Conservation (phyloP, 2,888 invertebrate genomes). For the Drosophila cognata region DNA sequence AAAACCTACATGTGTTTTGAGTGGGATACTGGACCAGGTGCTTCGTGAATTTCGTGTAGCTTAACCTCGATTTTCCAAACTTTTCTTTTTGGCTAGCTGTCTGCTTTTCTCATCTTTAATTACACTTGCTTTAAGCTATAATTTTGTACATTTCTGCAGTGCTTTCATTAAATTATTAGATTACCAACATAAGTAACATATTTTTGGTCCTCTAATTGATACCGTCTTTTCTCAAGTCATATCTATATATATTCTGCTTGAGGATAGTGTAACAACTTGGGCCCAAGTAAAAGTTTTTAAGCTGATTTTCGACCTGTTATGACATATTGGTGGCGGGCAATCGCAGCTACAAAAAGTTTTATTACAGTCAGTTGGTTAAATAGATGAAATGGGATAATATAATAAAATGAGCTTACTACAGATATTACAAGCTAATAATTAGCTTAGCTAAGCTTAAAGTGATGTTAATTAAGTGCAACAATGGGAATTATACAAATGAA, state of each 20-base stretch:
- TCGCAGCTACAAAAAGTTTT: conserved; percentile 30
- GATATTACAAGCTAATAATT: conserved; percentile 26
- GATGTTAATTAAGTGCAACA: conserved; percentile 51
- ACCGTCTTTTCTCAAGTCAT: not conserved
- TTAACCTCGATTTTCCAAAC: conserved; percentile 45
- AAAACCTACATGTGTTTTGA: conserved; percentile 11
- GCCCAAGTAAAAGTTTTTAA: conserved; percentile 57
- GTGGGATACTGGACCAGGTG: not conserved
- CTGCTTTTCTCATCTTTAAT: conserved; percentile 15
- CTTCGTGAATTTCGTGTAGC: conserved; percentile 27
- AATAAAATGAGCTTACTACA: conserved; percentile 12
- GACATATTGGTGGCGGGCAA: conserved; percentile 48
- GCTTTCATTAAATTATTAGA: not conserved
- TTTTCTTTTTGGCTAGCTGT: conserved; percentile 17
- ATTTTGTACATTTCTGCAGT: not conserved
- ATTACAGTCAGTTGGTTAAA: conserved; percentile 7
- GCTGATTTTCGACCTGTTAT: conserved; percentile 54
- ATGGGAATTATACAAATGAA: conserved; percentile 22
- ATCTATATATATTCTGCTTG: not conserved
- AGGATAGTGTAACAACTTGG: conserved; percentile 10
- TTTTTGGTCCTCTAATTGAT: not conserved
- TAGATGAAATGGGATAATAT: conserved; percentile 8
- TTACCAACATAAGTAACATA: not conserved
- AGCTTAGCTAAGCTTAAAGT: conserved; percentile 13
- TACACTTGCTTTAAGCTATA: not conserved